Evolutionary conservation across 2,797 vertebrate genomes (phyloP).

Genomic region (Harpagifer antarcticus): DNA sequence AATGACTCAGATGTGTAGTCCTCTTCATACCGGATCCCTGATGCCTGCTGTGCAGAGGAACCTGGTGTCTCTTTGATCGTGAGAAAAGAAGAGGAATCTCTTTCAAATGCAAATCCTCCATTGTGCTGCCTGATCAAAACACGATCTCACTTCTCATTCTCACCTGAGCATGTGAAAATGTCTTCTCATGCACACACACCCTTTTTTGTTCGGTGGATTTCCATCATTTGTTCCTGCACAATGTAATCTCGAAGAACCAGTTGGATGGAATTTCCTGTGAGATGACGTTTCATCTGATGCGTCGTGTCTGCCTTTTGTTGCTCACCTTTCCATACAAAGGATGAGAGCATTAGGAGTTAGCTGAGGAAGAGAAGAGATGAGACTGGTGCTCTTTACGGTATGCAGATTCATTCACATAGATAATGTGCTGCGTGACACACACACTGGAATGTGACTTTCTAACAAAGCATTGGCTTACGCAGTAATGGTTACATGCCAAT

Average conservation of each 20-base stretch:
- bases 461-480: neutral
- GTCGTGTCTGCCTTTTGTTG: constrained; percentile 40
- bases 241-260: constrained; percentile 64
- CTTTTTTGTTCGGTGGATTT: constrained; percentile 40
- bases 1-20: neutral
- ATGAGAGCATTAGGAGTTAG: constrained; percentile 19
- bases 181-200: constrained; percentile 11
- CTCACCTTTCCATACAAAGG: constrained; percentile 31
- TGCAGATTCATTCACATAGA: neutral
- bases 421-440: constrained; percentile 17
- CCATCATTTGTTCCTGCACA: constrained; percentile 53
- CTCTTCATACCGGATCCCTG: constrained; percentile 1
- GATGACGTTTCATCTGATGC: constrained; percentile 47
- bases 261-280: constrained; percentile 56
- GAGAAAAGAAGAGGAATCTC: constrained; percentile 38
- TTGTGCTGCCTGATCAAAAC: constrained; percentile 54
- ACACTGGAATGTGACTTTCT: constrained; percentile 33
- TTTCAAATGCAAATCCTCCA: constrained; percentile 70
- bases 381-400: constrained; percentile 7
- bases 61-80: constrained; percentile 5
- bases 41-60: constrained; percentile 37
- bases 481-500: neutral
- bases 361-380: constrained; percentile 35
- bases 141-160: constrained; percentile 46
- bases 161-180: constrained; percentile 46